Evolutionary conservation across 2,797 vertebrate genomes (phyloP).

Genomic region (Anabas testudineus): DNA sequence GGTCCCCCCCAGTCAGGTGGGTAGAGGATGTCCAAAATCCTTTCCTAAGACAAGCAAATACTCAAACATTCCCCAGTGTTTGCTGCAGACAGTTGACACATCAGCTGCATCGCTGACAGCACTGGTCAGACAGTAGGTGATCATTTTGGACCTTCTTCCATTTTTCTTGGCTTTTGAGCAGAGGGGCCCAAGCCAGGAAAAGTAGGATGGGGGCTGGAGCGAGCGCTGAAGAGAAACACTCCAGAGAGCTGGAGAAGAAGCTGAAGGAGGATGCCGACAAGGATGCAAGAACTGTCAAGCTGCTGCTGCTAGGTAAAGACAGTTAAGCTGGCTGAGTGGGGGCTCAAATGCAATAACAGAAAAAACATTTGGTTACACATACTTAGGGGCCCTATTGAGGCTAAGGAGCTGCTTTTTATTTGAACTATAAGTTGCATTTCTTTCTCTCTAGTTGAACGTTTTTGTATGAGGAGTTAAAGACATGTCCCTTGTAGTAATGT

Average conservation of each 20-base stretch:
- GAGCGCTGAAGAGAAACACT: slow-evolving; percentile 96
- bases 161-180: slow-evolving; percentile 68
- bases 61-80: slow-evolving; percentile 65
- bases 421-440: neutral
- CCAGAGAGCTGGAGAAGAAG: slow-evolving; percentile 95
- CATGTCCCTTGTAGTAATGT: neutral
- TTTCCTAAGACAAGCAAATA: slow-evolving; percentile 78
- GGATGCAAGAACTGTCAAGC: slow-evolving; percentile 96
- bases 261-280: slow-evolving; percentile 96
- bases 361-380: slow-evolving; percentile 12
- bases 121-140: slow-evolving; percentile 57
- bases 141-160: slow-evolving; percentile 68
- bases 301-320: slow-evolving; percentile 95
- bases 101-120: slow-evolving; percentile 56
- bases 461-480: neutral
- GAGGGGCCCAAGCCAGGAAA: slow-evolving; percentile 63
- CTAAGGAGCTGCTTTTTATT: slow-evolving; percentile 5
- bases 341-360: slow-evolving; percentile 7
- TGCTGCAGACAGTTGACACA: slow-evolving; percentile 66
- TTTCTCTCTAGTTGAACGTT: neutral
- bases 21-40: slow-evolving; percentile 82
- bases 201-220: slow-evolving; percentile 94
- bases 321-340: slow-evolving; percentile 1
- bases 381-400: slow-evolving; percentile 14
- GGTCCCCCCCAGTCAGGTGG: slow-evolving; percentile 80